A percentile compares a stretch with the other conserved stretches of the same genome.
phyloP scores from a whole-genome alignment of 2,113 vertebrate species.

The Misgurnus mizolepis region DNA sequence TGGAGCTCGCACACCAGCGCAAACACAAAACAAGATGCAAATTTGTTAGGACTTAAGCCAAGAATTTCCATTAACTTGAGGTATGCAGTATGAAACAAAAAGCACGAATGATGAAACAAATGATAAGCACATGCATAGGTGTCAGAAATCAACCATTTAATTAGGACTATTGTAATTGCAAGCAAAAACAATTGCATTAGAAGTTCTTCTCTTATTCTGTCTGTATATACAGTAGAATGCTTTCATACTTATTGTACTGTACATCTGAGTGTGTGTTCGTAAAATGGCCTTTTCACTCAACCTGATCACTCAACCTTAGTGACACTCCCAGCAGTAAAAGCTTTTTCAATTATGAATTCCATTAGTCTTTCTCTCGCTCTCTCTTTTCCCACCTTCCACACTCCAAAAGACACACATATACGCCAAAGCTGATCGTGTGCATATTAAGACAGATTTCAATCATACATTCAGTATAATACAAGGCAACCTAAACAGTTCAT shows the following conservation, averaged over 20 bases:
- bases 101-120: too few relatives aligned
- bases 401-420: constrained; percentile 21
- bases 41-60: too few relatives aligned
- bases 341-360: constrained; percentile 78
- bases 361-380: constrained; percentile 64
- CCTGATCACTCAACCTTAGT: constrained; percentile 56
- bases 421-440: constrained; percentile 18
- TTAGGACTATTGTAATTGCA: too few relatives aligned
- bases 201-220: background rate
- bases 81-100: too few relatives aligned
- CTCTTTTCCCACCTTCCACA: constrained; percentile 31
- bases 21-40: too few relatives aligned
- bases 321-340: constrained; percentile 74
- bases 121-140: too few relatives aligned
- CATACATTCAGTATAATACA: too few relatives aligned
- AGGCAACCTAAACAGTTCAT: too few relatives aligned
- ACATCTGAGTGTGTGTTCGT: constrained; percentile 11
- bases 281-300: constrained; percentile 24
- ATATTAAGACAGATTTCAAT: background rate
- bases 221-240: background rate
- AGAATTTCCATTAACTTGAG: too few relatives aligned
- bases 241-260: too few relatives aligned
- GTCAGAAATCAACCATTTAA: background rate
- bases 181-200: background rate
- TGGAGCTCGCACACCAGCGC: too few relatives aligned